phyloP scores from a whole-genome alignment of 1,140 invertebrate genomes.

The Drosophila nasuta region DNA sequence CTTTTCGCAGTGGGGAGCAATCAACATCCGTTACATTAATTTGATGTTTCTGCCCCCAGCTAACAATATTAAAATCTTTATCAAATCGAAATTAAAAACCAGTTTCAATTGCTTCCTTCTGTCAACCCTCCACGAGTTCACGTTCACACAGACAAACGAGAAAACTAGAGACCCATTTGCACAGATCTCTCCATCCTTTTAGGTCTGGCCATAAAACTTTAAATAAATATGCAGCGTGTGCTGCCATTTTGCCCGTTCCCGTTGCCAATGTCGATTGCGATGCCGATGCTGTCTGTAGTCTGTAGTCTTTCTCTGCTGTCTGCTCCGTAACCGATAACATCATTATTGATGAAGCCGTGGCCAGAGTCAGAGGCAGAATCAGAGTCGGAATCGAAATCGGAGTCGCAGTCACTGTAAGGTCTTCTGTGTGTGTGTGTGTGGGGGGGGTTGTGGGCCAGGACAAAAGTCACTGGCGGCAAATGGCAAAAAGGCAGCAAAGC shows the following conservation, averaged over 20 bases:
- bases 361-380: slow-evolving; percentile 22
- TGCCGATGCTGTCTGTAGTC: slow-evolving; percentile 10
- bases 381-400: slow-evolving; percentile 29
- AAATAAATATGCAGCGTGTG: slow-evolving; percentile 80
- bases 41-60: slow-evolving; percentile 61
- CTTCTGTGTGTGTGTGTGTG: background rate
- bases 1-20: slow-evolving; percentile 64
- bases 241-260: slow-evolving; percentile 38
- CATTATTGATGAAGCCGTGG: slow-evolving; percentile 80
- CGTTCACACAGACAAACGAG: background rate
- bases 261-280: slow-evolving; percentile 6
- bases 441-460: slow-evolving; percentile 26
- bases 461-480: slow-evolving; percentile 66
- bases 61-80: slow-evolving; percentile 81
- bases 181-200: slow-evolving; percentile 33
- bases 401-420: slow-evolving; percentile 13
- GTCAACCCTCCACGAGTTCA: slow-evolving; percentile 5
- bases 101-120: slow-evolving; percentile 74
- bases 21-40: slow-evolving; percentile 79
- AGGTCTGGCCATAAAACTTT: slow-evolving; percentile 74
- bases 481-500: slow-evolving; percentile 65
- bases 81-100: slow-evolving; percentile 82
- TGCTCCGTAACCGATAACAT: slow-evolving; percentile 79
- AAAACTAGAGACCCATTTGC: slow-evolving; percentile 28
- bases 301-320: slow-evolving; percentile 39